A percentile compares a stretch with the other conserved stretches of the same genome.
Evolutionary conservation across 2,888 invertebrate genomes (phyloP).

Genomic region (Epicampocera succincta): DNA sequence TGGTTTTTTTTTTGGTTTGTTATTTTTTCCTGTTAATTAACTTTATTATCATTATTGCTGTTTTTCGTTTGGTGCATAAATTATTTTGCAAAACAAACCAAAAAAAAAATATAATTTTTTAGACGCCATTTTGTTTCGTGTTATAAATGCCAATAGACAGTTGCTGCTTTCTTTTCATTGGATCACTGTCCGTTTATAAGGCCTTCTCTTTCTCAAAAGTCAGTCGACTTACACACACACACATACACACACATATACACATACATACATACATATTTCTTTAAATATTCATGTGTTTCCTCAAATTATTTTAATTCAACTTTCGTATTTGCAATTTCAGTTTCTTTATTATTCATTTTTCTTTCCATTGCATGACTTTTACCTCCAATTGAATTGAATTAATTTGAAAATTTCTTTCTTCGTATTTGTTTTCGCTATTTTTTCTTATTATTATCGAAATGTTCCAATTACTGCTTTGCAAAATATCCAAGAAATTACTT

Average conservation of each 20-base stretch:
- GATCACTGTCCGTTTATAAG: conserved; percentile 10
- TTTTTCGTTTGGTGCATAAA: conserved; percentile 61
- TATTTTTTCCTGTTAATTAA: conserved; percentile 74
- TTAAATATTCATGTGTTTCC: conserved; percentile 42
- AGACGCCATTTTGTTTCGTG: conserved; percentile 69
- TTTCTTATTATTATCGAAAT: conserved; percentile 73
- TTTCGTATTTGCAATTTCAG: conserved; percentile 17
- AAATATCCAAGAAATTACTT: conserved; percentile 58
- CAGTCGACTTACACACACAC: conserved; percentile 69
- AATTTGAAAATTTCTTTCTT: conserved; percentile 62
- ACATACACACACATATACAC: too few species aligned
- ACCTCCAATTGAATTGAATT: conserved; percentile 73
- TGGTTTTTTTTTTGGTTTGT: conserved; percentile 56
- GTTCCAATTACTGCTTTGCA: conserved; percentile 72
- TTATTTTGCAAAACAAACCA: conserved; percentile 53
- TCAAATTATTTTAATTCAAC: conserved; percentile 50
- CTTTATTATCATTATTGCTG: conserved; percentile 71
- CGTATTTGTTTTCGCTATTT: conserved; percentile 27
- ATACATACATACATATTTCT: too few species aligned
- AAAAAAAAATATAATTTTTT: conserved; percentile 19
- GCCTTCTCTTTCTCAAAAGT: conserved; percentile 78
- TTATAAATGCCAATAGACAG: conserved; percentile 5
- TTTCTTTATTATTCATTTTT: conserved; percentile 19
- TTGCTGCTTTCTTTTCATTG: conserved; percentile 21
- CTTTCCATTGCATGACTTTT: conserved; percentile 62